Evolutionary conservation across 2,797 vertebrate genomes (phyloP), one percentile per base, ranked within the genome.

Genomic region (Falco novaeseelandiae): DNA sequence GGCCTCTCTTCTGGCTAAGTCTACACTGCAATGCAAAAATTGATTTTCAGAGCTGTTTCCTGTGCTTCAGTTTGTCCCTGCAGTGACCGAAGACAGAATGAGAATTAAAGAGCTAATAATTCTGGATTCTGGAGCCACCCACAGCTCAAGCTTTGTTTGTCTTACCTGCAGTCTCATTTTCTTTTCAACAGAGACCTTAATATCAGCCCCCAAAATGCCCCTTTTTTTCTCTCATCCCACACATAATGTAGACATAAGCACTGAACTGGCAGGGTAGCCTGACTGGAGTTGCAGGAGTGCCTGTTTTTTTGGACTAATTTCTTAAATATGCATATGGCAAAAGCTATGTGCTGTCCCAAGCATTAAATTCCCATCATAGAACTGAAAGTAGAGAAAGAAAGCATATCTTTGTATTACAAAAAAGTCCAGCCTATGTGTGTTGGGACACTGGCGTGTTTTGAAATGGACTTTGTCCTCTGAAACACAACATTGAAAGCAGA

Each of bases 31-130:
- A 13, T 82, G 40, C 74, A 90, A 91, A 94, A 96, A 48, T 57
- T 86, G 36, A 49, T 90, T 92, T 93, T 89, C 69, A 90, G 65
- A 76, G 62, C 67, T 69, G 42, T 88, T 95, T 95, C 38, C 65
- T 81, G 23, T 81, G 69, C 27, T 91, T 86, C 70, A 26, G 62
- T 80, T 54, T 91, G 44, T 85, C 71, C 71, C 78, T 14, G 9
- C 55, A 83, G 59, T 91, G 79, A 91, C 80, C 73, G 61, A 34
- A 70, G 73, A 74, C 27, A 85, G 54, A 83, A 62, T 51, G 66
- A 91, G 38, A 78, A 84, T 87, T 93, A 76, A 88, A 88, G 66
- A 88, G 42, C 82, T 93, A 90, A 29, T 88, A 90, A 44, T 83
- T 81, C 58, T 88, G 58, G 34, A 14, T 71, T 87, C 34, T 84